Conservation (phyloP, 1,140 invertebrate genomes). For the Centruroides sculpturatus region DNA sequence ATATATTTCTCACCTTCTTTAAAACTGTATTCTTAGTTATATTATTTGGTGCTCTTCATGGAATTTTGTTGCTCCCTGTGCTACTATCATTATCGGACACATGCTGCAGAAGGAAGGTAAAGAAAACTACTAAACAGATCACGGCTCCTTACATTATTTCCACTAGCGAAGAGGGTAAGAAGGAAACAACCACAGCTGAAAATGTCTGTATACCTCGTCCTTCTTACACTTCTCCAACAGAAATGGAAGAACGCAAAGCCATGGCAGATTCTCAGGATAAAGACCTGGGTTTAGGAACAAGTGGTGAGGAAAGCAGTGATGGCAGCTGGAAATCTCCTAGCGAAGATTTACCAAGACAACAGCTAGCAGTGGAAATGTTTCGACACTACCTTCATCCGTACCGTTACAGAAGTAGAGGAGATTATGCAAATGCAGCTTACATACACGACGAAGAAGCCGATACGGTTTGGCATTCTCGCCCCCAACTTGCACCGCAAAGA, state of each 20-base stretch:
- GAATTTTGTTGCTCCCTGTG: slow-evolving; percentile 80
- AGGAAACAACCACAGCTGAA: too few species aligned
- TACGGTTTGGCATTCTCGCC: too few species aligned
- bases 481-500: too few species aligned
- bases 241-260: background rate
- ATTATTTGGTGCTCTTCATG: slow-evolving; percentile 85
- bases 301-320: slow-evolving; percentile 50
- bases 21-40: slow-evolving; percentile 96
- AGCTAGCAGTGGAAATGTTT: background rate
- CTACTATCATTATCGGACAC: slow-evolving; percentile 46
- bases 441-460: slow-evolving; percentile 1
- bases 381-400: background rate
- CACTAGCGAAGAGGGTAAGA: background rate
- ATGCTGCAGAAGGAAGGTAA: slow-evolving; percentile 7
- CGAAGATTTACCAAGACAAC: slow-evolving; percentile 3
- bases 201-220: too few species aligned
- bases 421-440: slow-evolving; percentile 9
- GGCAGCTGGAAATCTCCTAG: slow-evolving; percentile 33
- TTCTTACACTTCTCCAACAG: too few species aligned
- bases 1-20: slow-evolving; percentile 96
- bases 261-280: slow-evolving; percentile 40
- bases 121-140: background rate
- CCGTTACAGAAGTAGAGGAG: background rate
- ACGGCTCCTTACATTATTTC: background rate
- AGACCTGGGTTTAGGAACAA: slow-evolving; percentile 71